Percentiles rank a stretch among this genome's conserved stretches.
These are phyloP conservation scores for Myotis planiceps DNA, from an alignment of 2,797 vertebrate genomes.

Conservation along the genomic window DNA sequence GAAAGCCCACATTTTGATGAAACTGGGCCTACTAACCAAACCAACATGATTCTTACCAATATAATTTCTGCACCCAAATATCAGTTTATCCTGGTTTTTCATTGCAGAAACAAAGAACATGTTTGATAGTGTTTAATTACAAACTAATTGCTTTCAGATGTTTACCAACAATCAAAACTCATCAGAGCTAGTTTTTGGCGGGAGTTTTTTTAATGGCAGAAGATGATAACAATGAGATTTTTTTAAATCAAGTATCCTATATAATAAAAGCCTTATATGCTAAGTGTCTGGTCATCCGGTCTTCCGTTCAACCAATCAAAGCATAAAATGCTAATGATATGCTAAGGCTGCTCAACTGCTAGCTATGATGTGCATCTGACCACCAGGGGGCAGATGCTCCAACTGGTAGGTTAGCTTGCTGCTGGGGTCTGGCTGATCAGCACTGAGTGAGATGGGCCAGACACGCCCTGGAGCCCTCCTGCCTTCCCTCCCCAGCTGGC, in stretches of 20 bases:
- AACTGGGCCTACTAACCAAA: not conserved
- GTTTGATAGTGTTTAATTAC: constrained; percentile 20
- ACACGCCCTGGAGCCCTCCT: too few relatives aligned
- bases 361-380: too few relatives aligned
- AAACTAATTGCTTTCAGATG: constrained; percentile 33
- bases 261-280: too few relatives aligned
- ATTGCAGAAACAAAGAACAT: not conserved
- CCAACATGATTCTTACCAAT: not conserved
- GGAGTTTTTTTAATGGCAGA: not conserved
- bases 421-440: too few relatives aligned
- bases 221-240: not conserved
- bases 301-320: too few relatives aligned
- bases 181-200: not conserved
- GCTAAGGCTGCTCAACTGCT: too few relatives aligned
- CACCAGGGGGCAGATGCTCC: too few relatives aligned
- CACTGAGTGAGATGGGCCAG: too few relatives aligned
- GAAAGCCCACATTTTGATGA: constrained; percentile 27
- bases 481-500: too few relatives aligned
- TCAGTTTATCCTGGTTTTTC: not conserved
- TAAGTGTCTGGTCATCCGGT: too few relatives aligned
- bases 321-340: too few relatives aligned
- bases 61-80: not conserved
- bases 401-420: too few relatives aligned
- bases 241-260: not conserved
- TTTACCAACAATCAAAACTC: not conserved